Evolutionary conservation across 2,797 vertebrate species (phyloP).

Genomic region (Morus bassanus): DNA sequence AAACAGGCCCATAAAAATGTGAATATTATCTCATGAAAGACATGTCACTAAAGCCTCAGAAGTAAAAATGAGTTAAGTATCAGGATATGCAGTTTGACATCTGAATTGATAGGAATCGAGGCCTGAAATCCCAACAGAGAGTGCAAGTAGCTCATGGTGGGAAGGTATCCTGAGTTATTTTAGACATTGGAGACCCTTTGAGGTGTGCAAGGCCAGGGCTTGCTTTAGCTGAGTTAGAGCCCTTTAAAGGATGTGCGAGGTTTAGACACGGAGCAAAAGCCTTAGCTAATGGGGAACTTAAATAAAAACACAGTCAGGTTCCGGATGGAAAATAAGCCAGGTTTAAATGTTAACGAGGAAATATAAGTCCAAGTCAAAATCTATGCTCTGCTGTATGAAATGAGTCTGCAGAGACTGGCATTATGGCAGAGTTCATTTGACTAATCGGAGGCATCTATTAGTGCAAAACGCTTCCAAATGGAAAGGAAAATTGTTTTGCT

Average conservation of each 20-base stretch:
- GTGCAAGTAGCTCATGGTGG: not conserved
- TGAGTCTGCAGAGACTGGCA: slow-evolving; percentile 13
- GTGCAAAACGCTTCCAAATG: slow-evolving; percentile 17
- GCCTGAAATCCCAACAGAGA: not conserved
- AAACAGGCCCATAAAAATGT: not conserved
- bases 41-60: not conserved
- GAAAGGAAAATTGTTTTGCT: not conserved
- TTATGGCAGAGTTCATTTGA: slow-evolving; percentile 29
- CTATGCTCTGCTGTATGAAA: not conserved
- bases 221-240: not conserved
- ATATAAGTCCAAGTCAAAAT: not conserved
- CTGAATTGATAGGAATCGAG: not conserved
- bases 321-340: not conserved
- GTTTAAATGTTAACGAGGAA: slow-evolving; percentile 51
- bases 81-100: not conserved
- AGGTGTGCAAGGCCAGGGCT: not conserved
- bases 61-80: not conserved
- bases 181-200: not conserved
- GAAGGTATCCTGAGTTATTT: not conserved
- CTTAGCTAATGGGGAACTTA: not conserved
- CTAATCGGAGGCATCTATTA: slow-evolving; percentile 3
- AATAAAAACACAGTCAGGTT: slow-evolving; percentile 24
- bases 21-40: slow-evolving; percentile 2
- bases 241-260: not conserved
- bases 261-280: not conserved